Evolutionary conservation across 2,797 vertebrate genomes (phyloP).

Genomic region (Thamnophis elegans): DNA sequence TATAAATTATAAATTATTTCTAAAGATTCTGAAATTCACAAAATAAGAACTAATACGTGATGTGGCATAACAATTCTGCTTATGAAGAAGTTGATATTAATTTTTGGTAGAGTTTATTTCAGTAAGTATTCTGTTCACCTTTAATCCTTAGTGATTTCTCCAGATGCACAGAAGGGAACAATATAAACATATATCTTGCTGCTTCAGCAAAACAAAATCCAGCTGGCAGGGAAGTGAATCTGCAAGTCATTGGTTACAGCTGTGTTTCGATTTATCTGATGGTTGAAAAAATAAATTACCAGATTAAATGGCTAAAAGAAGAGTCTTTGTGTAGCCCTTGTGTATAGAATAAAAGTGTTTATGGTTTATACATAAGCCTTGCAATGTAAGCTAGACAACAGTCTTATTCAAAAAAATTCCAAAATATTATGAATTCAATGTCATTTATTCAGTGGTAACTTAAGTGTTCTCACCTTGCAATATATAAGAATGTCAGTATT

Average conservation of each 20-base stretch:
- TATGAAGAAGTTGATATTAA: conserved; percentile 69
- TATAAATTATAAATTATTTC: conserved; percentile 46
- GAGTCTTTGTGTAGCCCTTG: conserved; percentile 81
- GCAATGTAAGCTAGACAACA: conserved; percentile 75
- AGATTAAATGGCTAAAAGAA: conserved; percentile 86
- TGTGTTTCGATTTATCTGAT: conserved; percentile 93
- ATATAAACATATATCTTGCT: conserved; percentile 81
- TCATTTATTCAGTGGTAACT: conserved; percentile 72
- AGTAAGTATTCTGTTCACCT: conserved; percentile 85
- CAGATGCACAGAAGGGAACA: conserved; percentile 91
- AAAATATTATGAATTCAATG: conserved; percentile 72
- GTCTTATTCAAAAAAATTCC: conserved; percentile 73
- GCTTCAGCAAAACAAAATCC: conserved; percentile 90
- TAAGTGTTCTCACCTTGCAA: conserved; percentile 67
- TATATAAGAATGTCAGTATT: conserved; percentile 58
- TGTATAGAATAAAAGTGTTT: conserved; percentile 78
- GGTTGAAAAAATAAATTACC: conserved; percentile 96
- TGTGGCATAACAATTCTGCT: conserved; percentile 59
- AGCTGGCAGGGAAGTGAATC: conserved; percentile 85
- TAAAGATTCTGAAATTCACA: conserved; percentile 52
- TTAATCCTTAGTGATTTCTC: conserved; percentile 86
- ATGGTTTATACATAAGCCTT: conserved; percentile 74
- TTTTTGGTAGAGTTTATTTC: conserved; percentile 83
- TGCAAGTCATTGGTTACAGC: conserved; percentile 95
- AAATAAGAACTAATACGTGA: conserved; percentile 52